Conservation (phyloP, 2,888 invertebrate species). For the Scaptodrosophila latifasciaeformis region DNA sequence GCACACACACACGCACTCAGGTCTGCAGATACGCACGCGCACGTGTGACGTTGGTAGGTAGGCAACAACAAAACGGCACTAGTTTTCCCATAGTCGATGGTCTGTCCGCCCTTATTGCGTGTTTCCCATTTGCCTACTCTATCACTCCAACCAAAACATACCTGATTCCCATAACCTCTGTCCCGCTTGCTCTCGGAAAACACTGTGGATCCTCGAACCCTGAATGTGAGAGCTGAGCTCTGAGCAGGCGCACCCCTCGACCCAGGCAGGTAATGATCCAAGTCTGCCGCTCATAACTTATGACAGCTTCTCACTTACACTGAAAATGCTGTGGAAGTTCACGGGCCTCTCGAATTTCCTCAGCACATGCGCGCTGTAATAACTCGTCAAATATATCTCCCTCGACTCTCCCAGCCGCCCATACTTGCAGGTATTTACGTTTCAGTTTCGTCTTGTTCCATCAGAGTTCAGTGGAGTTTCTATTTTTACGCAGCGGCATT, state of each 20-base stretch:
- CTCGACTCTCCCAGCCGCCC: constrained; percentile 9
- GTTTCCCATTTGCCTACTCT: constrained; percentile 47
- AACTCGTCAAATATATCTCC: constrained; percentile 53
- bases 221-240: constrained; percentile 11
- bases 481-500: constrained; percentile 53
- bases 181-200: constrained; percentile 36
- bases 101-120: constrained; percentile 54
- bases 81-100: constrained; percentile 50
- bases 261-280: constrained; percentile 1
- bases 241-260: not conserved
- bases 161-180: constrained; percentile 28
- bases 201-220: no score
- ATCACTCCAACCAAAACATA: constrained; percentile 28
- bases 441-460: constrained; percentile 22
- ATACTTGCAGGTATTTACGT: constrained; percentile 39
- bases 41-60: constrained; percentile 55
- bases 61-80: constrained; percentile 27
- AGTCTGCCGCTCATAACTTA: constrained; percentile 45
- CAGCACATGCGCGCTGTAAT: constrained; percentile 50
- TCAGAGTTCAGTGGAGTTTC: no score
- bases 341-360: constrained; percentile 46
- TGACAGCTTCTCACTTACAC: constrained; percentile 46
- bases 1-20: constrained; percentile 35
- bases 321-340: constrained; percentile 18
- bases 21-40: constrained; percentile 24